Conservation (phyloP, 2,888 invertebrate genomes). For the Tanytarsus gracilentus region DNA sequence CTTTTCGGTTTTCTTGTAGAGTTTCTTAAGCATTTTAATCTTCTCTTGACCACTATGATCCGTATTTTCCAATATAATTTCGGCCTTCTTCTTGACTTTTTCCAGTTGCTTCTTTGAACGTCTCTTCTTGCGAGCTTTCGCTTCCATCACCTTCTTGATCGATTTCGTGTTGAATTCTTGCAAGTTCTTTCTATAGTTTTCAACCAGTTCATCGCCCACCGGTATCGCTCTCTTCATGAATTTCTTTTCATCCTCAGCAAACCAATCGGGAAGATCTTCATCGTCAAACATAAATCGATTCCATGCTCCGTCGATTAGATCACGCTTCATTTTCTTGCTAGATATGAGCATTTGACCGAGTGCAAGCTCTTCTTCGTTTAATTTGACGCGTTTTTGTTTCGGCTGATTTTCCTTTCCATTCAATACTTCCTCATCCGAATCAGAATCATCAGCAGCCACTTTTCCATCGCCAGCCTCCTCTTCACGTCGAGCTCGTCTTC, state of each 20-base stretch:
- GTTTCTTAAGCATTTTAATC: slow-evolving; percentile 76
- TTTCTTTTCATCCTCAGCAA: slow-evolving; percentile 82
- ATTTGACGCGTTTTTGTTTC: slow-evolving; percentile 56
- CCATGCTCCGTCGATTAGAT: slow-evolving; percentile 84
- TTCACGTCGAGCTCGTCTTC: slow-evolving; percentile 38
- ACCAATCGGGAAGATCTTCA: slow-evolving; percentile 90
- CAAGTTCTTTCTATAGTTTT: slow-evolving; percentile 73
- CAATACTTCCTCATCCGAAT: slow-evolving; percentile 31
- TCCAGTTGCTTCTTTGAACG: slow-evolving; percentile 77
- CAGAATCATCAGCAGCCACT: slow-evolving; percentile 36
- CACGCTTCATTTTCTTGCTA: slow-evolving; percentile 82
- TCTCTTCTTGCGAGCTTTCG: slow-evolving; percentile 94
- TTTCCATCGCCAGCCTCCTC: slow-evolving; percentile 33
- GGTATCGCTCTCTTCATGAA: slow-evolving; percentile 78
- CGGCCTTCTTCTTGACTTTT: slow-evolving; percentile 91
- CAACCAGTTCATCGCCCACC: slow-evolving; percentile 75
- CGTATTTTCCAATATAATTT: slow-evolving; percentile 79
- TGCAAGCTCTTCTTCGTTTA: slow-evolving; percentile 82
- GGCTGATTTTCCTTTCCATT: slow-evolving; percentile 64
- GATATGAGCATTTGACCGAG: slow-evolving; percentile 84
- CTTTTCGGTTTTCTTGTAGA: slow-evolving; percentile 83
- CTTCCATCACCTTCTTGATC: slow-evolving; percentile 96
- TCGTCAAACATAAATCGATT: slow-evolving; percentile 91
- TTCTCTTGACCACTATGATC: slow-evolving; percentile 92
- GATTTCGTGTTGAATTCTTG: slow-evolving; percentile 87